Percentiles rank a stretch among this genome's conserved stretches.
Evolutionary conservation across 2,113 vertebrate species (phyloP).

Genomic region (Ophthalmolycus amberensis): DNA sequence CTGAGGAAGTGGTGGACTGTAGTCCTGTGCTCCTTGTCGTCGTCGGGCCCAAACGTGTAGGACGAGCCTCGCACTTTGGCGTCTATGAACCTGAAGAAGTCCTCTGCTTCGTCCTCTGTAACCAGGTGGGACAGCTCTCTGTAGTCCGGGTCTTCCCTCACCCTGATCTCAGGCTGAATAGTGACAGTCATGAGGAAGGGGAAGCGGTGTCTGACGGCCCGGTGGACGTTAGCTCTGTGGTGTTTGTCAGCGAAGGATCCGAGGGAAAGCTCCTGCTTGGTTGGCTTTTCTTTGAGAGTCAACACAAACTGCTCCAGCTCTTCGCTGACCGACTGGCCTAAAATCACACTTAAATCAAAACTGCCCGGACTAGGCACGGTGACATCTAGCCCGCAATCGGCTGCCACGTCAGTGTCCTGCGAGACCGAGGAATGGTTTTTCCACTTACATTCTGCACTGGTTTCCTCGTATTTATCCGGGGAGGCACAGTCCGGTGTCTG

Average conservation of each 20-base stretch:
- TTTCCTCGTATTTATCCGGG: not conserved
- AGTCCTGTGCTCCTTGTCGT: slow-evolving; percentile 89
- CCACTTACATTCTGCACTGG: slow-evolving; percentile 27
- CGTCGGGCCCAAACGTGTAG: slow-evolving; percentile 89
- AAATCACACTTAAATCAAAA: slow-evolving; percentile 82
- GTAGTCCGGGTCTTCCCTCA: slow-evolving; percentile 89
- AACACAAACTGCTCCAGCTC: slow-evolving; percentile 84
- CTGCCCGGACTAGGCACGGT: slow-evolving; percentile 32
- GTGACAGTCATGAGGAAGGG: slow-evolving; percentile 92
- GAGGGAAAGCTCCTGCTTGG: slow-evolving; percentile 82
- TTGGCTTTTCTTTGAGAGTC: slow-evolving; percentile 58
- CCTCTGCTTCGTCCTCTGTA: slow-evolving; percentile 88
- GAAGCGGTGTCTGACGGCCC: slow-evolving; percentile 88
- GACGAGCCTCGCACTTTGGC: slow-evolving; percentile 88
- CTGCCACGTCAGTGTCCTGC: slow-evolving; percentile 31
- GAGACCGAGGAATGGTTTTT: slow-evolving; percentile 2
- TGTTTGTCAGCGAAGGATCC: slow-evolving; percentile 87
- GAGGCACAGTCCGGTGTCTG: slow-evolving; percentile 35
- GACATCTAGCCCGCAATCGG: not conserved
- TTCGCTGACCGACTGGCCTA: slow-evolving; percentile 79
- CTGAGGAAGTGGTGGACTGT: slow-evolving; percentile 92
- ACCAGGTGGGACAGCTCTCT: slow-evolving; percentile 88
- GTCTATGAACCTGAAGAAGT: slow-evolving; percentile 93
- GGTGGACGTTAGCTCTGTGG: slow-evolving; percentile 87
- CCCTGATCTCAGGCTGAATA: slow-evolving; percentile 87